Percentiles rank a stretch among this genome's conserved stretches.
phyloP scores from a whole-genome alignment of 1,140 invertebrate genomes.

The Pachyrhynchus sulphureomaculatus region DNA sequence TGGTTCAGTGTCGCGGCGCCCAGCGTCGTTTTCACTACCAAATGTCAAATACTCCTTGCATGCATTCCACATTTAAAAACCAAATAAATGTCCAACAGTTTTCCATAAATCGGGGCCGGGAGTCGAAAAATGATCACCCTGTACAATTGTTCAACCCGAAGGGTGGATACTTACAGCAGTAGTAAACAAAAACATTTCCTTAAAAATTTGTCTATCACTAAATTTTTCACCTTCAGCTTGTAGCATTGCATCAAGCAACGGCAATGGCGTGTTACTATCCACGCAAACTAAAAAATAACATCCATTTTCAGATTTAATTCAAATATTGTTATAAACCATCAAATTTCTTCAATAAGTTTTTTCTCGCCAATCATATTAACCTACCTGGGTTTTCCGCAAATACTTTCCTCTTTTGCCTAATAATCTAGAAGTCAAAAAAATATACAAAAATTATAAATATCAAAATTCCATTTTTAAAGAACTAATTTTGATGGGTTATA shows the following conservation, averaged over 20 bases:
- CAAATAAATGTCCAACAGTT: no score
- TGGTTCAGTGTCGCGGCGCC: no score
- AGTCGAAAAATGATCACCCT: no score
- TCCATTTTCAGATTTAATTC: no score
- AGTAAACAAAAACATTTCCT: conserved; percentile 20
- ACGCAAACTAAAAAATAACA: conserved; percentile 4
- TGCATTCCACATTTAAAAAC: no score
- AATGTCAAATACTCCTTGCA: no score
- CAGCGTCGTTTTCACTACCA: no score
- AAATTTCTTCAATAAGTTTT: not conserved
- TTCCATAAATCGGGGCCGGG: no score
- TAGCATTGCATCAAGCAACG: conserved; percentile 17
- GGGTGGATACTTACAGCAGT: conserved; percentile 21
- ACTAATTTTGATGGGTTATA: no score
- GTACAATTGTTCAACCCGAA: no score
- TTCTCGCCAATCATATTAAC: not conserved
- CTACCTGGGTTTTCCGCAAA: conserved; percentile 8
- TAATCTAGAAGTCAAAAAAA: conserved; percentile 5
- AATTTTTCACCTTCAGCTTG: conserved; percentile 6
- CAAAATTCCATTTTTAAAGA: no score
- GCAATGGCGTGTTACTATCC: not conserved
- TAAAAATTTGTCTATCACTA: conserved; percentile 9
- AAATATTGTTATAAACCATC: not conserved
- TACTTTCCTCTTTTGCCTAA: conserved; percentile 3
- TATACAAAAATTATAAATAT: no score